A percentile compares a stretch with the other conserved stretches of the same genome.
Conservation (phyloP, 2,113 vertebrate genomes). For the Acrocephalus arundinaceus region DNA sequence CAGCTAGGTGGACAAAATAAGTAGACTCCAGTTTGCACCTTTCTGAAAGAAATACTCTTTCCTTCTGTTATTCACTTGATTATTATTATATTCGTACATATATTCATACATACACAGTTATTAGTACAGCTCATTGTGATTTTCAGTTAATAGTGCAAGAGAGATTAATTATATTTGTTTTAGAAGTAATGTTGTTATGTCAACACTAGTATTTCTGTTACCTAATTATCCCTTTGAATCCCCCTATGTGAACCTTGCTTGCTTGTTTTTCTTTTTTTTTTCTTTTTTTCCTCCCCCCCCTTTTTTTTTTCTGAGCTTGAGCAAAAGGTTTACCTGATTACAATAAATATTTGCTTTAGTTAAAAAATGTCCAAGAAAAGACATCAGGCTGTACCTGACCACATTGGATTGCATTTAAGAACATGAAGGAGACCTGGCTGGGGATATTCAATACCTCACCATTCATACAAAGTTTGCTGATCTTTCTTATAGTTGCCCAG, state of each 20-base stretch:
- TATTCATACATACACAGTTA: background rate
- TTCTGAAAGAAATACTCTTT: slow-evolving; percentile 7
- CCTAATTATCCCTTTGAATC: background rate
- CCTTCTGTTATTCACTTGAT: background rate
- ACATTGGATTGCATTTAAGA: background rate
- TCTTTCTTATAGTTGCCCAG: background rate
- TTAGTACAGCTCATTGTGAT: background rate
- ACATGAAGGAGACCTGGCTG: background rate
- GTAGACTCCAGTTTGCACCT: background rate
- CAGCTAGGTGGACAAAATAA: background rate
- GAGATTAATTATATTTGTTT: background rate
- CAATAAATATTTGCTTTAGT: background rate
- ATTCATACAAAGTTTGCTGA: background rate
- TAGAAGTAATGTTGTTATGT: background rate
- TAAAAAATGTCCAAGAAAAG: background rate
- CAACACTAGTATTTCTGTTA: background rate
- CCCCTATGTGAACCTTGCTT: background rate
- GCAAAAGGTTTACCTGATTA: background rate
- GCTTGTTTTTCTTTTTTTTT: background rate
- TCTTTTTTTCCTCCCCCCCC: no score
- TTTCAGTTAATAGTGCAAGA: background rate
- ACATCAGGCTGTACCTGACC: background rate
- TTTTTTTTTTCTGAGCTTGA: no score
- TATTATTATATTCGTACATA: background rate
- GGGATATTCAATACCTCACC: background rate